Conservation (phyloP, 2,113 vertebrate genomes). For the Suncus etruscus region DNA sequence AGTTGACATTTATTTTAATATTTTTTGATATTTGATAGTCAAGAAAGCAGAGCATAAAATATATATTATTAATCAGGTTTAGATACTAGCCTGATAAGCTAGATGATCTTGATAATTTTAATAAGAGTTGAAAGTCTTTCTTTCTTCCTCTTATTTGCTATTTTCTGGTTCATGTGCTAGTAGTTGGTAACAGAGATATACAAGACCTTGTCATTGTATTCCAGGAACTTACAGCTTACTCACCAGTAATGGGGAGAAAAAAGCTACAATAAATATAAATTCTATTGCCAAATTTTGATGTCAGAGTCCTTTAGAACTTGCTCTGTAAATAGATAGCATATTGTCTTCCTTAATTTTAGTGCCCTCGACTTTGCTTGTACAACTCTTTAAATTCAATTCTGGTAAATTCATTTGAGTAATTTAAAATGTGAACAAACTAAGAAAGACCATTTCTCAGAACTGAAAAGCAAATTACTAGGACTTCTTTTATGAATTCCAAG, state of each 20-base stretch:
- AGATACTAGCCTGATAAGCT: neutral
- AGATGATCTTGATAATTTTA: neutral
- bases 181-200: neutral
- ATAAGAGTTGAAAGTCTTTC: neutral
- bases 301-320: neutral
- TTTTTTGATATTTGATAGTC: neutral
- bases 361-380: neutral
- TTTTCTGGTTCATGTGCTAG: neutral
- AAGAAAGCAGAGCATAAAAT: slow-evolving; percentile 11
- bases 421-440: slow-evolving; percentile 23
- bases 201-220: neutral
- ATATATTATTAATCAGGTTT: neutral
- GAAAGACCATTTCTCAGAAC: slow-evolving; percentile 43
- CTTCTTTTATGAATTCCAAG: slow-evolving; percentile 3
- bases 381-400: neutral
- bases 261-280: neutral
- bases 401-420: slow-evolving; percentile 53
- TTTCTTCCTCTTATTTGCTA: neutral
- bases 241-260: neutral
- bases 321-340: neutral
- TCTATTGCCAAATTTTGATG: neutral
- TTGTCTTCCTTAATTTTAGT: neutral
- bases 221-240: neutral
- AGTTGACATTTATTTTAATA: neutral
- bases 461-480: slow-evolving; percentile 35